phyloP scores from a whole-genome alignment of 2,888 invertebrate genomes.

The Pristionchus mayeri region DNA sequence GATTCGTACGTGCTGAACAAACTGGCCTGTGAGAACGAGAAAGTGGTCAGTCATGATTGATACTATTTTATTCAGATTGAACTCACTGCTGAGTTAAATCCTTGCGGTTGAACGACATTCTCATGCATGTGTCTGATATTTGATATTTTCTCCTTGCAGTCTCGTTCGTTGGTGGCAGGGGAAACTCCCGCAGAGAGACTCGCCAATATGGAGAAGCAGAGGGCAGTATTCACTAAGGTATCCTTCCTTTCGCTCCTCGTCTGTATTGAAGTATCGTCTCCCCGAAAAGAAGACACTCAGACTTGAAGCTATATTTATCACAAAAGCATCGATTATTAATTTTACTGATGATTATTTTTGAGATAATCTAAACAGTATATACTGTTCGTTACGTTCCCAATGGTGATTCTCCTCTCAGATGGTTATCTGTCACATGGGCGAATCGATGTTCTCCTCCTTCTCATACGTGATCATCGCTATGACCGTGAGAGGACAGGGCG shows the following conservation, averaged over 20 bases:
- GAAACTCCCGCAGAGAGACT: conserved; percentile 51
- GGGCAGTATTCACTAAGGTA: not conserved
- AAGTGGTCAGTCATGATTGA: not conserved
- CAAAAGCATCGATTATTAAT: too few relatives aligned
- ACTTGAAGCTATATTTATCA: too few relatives aligned
- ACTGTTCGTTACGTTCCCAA: not conserved
- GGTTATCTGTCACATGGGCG: conserved; percentile 59
- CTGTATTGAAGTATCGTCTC: too few relatives aligned
- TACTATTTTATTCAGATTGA: not conserved
- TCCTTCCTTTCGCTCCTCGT: not conserved
- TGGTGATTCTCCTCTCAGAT: conserved; percentile 50
- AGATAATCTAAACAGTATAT: not conserved
- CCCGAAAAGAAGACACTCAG: too few relatives aligned
- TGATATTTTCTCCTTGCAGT: not conserved
- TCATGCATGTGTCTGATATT: not conserved
- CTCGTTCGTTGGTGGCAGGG: not conserved
- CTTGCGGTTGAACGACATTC: not conserved
- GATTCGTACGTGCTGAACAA: conserved; percentile 52
- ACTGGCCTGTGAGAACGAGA: conserved; percentile 50
- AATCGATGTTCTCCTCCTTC: conserved; percentile 69
- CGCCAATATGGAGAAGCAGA: conserved; percentile 52
- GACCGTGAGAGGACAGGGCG: conserved; percentile 65
- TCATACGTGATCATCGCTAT: conserved; percentile 72
- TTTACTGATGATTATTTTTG: too few relatives aligned
- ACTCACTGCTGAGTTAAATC: too few relatives aligned